These are phyloP conservation scores for Nezara viridula DNA, from an alignment of 2,888 invertebrate species.

Conservation along the genomic window DNA sequence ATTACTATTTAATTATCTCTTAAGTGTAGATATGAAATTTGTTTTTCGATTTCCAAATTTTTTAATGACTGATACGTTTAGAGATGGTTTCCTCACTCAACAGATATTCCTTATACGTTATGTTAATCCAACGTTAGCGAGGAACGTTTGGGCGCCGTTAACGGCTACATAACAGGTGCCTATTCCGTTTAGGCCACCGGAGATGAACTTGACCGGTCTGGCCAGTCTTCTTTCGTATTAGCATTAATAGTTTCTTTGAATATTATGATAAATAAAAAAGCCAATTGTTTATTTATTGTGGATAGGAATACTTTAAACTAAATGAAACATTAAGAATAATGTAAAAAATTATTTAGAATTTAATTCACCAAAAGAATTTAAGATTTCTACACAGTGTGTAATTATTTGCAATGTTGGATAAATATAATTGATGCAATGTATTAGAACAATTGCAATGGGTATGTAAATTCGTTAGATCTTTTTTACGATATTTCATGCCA, in stretches of 20 bases:
- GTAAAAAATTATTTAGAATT: too few relatives aligned
- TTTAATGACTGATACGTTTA: neutral
- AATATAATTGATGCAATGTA: neutral
- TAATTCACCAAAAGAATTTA: too few relatives aligned
- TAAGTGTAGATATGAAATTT: neutral
- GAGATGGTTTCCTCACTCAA: neutral
- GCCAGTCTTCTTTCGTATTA: neutral
- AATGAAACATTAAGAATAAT: too few relatives aligned
- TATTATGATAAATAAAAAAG: neutral
- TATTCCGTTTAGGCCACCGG: neutral
- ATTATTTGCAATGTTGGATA: too few relatives aligned
- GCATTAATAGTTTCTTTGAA: neutral
- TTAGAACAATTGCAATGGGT: neutral
- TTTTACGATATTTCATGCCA: too few relatives aligned
- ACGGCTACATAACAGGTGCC: neutral
- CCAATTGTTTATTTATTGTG: too few relatives aligned
- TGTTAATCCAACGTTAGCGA: neutral
- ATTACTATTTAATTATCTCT: neutral
- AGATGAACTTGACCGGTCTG: slow-evolving; percentile 17
- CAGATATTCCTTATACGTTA: neutral
- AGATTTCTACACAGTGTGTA: too few relatives aligned
- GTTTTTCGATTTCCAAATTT: neutral
- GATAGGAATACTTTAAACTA: too few relatives aligned
- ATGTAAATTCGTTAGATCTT: neutral
- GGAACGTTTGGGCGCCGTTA: neutral